These are phyloP conservation scores for Drosophila pachea DNA, from an alignment of 1,140 invertebrate species.

Conservation along the genomic window DNA sequence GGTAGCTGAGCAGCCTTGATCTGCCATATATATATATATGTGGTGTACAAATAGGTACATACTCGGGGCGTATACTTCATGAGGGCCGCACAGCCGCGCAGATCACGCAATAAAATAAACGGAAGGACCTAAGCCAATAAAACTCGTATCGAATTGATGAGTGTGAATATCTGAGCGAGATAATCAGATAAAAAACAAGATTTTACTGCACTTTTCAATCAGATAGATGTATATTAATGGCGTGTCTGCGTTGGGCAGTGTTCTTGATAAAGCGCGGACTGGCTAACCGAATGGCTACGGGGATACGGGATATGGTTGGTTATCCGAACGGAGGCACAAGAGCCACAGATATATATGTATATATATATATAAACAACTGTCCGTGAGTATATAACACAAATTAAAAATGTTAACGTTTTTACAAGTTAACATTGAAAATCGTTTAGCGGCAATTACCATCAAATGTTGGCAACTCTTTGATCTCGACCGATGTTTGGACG, in stretches of 20 bases:
- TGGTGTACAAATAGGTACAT: too few relatives aligned
- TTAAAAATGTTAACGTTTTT: conserved; percentile 76
- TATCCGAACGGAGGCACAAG: conserved; percentile 7
- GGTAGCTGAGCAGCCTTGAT: not conserved
- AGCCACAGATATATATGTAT: too few relatives aligned
- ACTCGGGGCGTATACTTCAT: not conserved
- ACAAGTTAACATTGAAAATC: conserved; percentile 77
- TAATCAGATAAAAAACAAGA: conserved; percentile 18
- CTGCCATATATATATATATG: not conserved
- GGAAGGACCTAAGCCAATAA: conserved; percentile 3
- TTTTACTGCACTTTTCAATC: conserved; percentile 37
- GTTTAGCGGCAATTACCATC: conserved; percentile 76
- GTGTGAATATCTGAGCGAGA: conserved; percentile 18
- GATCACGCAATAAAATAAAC: not conserved
- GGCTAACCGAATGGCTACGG: conserved; percentile 14
- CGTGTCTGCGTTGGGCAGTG: conserved; percentile 26
- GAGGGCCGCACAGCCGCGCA: not conserved
- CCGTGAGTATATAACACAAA: conserved; percentile 74
- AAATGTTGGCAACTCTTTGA: conserved; percentile 73
- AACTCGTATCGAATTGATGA: conserved; percentile 17
- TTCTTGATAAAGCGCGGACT: conserved; percentile 25
- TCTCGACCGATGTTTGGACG: conserved; percentile 69
- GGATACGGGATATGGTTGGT: conserved; percentile 14
- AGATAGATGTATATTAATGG: conserved; percentile 20
- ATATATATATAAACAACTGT: conserved; percentile 67